Evolutionary conservation across 1,140 invertebrate species (phyloP).

Genomic region (Parasteatoda tepidariorum): DNA sequence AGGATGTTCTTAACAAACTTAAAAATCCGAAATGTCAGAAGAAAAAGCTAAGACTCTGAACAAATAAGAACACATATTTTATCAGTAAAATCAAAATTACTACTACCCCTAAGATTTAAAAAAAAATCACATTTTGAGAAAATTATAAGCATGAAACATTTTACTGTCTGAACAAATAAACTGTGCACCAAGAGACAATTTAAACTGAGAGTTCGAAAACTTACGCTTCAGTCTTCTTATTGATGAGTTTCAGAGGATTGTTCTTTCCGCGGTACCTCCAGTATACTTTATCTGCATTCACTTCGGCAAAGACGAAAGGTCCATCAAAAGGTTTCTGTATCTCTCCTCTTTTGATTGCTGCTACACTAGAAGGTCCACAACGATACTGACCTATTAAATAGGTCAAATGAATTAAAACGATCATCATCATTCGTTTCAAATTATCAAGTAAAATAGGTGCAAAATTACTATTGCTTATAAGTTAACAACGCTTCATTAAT

Average conservation of each 20-base stretch:
- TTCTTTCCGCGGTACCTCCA: conserved; percentile 72
- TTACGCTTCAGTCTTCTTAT: conserved; percentile 64
- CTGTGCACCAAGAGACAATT: too few species aligned
- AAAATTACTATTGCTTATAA: too few species aligned
- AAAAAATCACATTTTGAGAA: not conserved
- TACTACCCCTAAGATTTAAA: not conserved
- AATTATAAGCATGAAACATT: not conserved
- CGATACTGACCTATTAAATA: conserved; percentile 73
- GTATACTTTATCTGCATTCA: conserved; percentile 83
- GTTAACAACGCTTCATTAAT: too few species aligned
- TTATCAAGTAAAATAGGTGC: too few species aligned
- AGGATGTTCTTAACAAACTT: too few species aligned
- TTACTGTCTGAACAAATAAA: too few species aligned
- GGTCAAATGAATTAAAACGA: too few species aligned
- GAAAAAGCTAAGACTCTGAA: too few species aligned
- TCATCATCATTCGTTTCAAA: too few species aligned
- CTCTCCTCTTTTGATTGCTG: conserved; percentile 84
- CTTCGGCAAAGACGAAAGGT: conserved; percentile 84
- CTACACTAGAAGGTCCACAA: conserved; percentile 81
- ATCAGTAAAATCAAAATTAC: too few species aligned
- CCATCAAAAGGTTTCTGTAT: conserved; percentile 83
- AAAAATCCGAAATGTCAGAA: too few species aligned
- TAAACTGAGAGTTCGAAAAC: not conserved
- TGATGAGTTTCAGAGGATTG: conserved; percentile 62
- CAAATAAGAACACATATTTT: too few species aligned